Evolutionary conservation across 2,113 vertebrate species (phyloP), one percentile per base, ranked within the genome.

Genomic region (Pelecanus crispus): DNA sequence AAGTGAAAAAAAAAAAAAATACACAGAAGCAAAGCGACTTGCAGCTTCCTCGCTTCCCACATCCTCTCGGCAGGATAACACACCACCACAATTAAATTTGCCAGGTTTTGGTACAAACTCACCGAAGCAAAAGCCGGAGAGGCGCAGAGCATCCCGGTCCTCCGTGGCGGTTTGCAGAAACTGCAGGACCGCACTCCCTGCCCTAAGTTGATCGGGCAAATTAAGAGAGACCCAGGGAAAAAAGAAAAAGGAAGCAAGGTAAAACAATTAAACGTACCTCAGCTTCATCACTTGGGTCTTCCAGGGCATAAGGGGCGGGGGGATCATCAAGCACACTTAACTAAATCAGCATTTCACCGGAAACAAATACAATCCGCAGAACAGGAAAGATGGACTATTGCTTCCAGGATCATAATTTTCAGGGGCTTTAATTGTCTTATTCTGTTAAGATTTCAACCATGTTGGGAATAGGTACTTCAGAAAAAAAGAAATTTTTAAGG

Each of bases 91-190:
- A 38, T 25, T 7, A 13, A 17, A 58, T 21, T 16, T 10, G 31
- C 7, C 8, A 1, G 44, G n/a, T 29, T 40, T 24, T 5, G 19
- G 20, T 16, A 25, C 17, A 4, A 50, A 16, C 14, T 24, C 59
- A 9, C 9, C 44, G 44, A 7, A 40, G 87, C 45, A 5, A 21
- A 21, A 40, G 36, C 10, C 16, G 16, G 53, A 18, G 47, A 42
- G 19, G 47, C 7, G 6, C 4, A 13, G 71, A 36, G 44, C 80
- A 36, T 18, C 53, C 52, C 0, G 0, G 31, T 19, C 50, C 38
- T 15, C 55, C 1, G 0, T 1, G 36, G 25, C 7, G 4, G 25
- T 5, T 31, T 1, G 14, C 14, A 22, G 53, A 5, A 19, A 7
- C 40, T 3, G 80, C 63, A 32, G 50, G 28, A 26, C 31, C 5